phyloP scores from a whole-genome alignment of 2,113 vertebrate species.

The Steatornis caripensis region DNA sequence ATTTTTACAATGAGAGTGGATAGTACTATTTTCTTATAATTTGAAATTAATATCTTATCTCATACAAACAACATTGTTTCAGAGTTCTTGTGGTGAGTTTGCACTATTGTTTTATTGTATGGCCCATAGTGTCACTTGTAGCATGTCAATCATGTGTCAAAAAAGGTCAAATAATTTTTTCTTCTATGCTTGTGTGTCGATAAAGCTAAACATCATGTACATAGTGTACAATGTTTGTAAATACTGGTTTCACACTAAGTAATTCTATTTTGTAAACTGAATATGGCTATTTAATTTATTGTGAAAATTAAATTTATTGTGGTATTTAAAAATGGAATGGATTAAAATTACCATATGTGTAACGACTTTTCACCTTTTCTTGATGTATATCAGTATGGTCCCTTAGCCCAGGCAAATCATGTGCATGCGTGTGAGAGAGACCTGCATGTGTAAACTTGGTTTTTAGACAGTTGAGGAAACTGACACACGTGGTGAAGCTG shows the following conservation, averaged over 20 bases:
- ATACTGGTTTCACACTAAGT: constrained; percentile 85
- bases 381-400: neutral
- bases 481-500: neutral
- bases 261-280: constrained; percentile 88
- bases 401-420: neutral
- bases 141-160: constrained; percentile 72
- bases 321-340: constrained; percentile 84
- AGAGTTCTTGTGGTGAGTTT: constrained; percentile 77
- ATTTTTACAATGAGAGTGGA: constrained; percentile 66
- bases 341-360: constrained; percentile 80
- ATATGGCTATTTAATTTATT: constrained; percentile 87
- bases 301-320: constrained; percentile 86
- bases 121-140: constrained; percentile 66
- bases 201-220: constrained; percentile 71
- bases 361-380: constrained; percentile 31
- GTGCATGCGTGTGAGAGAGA: neutral
- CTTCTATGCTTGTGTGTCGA: constrained; percentile 62
- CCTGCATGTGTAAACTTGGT: neutral
- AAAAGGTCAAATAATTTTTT: constrained; percentile 57
- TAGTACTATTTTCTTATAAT: constrained; percentile 78
- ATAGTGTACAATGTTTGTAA: constrained; percentile 83
- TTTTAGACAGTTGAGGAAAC: neutral
- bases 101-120: constrained; percentile 75
- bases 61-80: constrained; percentile 63
- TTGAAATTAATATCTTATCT: constrained; percentile 68